phyloP scores from a whole-genome alignment of 1,140 invertebrate genomes.

The Orchestia grillus region DNA sequence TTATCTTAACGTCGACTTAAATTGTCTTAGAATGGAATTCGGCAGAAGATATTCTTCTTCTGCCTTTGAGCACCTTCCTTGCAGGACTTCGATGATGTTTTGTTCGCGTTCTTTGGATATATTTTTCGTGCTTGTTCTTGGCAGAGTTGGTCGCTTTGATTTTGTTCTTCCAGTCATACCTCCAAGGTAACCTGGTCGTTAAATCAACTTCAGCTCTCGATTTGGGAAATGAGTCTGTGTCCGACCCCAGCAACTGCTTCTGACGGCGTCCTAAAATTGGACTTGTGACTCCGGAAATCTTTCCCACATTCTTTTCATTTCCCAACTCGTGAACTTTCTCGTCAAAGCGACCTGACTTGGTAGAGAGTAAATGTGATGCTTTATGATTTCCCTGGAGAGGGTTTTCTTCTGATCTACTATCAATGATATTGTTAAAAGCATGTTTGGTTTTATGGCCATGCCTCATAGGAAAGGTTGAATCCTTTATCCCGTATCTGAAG shows the following conservation, averaged over 20 bases:
- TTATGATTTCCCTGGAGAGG: background rate
- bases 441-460: background rate
- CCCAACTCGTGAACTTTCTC: background rate
- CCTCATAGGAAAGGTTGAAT: background rate
- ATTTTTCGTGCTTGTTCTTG: background rate
- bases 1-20: constrained; percentile 49
- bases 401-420: background rate
- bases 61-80: constrained; percentile 46
- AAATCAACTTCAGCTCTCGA: background rate
- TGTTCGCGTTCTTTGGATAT: background rate
- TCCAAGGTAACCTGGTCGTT: background rate
- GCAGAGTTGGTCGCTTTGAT: background rate
- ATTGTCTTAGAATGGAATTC: constrained; percentile 20
- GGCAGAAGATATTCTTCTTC: constrained; percentile 26
- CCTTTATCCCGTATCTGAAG: background rate
- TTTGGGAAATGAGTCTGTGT: background rate
- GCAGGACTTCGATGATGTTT: background rate
- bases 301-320: background rate
- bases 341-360: background rate
- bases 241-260: background rate
- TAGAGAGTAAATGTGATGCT: background rate
- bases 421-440: background rate
- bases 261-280: background rate
- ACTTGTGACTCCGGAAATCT: background rate
- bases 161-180: background rate